These are phyloP conservation scores for Orthosia incerta DNA, from an alignment of 2,888 invertebrate genomes.

Conservation along the genomic window DNA sequence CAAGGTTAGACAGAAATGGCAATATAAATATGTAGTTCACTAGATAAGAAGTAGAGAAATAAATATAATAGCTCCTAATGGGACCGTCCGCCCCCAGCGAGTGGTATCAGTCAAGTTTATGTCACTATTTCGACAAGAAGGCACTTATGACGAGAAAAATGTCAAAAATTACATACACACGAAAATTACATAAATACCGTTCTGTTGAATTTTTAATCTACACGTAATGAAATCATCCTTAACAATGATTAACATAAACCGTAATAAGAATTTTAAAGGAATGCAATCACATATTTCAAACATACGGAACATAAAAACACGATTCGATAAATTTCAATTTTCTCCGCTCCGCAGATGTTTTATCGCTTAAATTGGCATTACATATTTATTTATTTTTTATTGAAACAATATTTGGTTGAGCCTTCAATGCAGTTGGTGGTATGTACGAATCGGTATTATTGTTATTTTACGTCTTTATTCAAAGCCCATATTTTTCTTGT, in stretches of 20 bases:
- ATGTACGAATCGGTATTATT: constrained; percentile 23
- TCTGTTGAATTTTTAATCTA: neutral
- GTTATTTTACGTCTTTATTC: constrained; percentile 2
- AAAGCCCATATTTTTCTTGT: neutral
- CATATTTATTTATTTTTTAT: constrained; percentile 35
- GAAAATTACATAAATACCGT: neutral
- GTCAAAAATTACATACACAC: neutral
- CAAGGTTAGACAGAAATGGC: too few species aligned
- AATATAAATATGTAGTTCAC: too few species aligned
- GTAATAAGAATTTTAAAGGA: constrained; percentile 6
- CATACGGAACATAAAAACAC: constrained; percentile 46
- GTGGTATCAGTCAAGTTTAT: neutral
- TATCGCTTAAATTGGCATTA: constrained; percentile 55
- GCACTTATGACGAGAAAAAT: neutral
- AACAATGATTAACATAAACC: constrained; percentile 5
- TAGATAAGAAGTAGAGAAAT: too few species aligned
- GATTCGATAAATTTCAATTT: constrained; percentile 55
- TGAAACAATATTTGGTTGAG: constrained; percentile 18
- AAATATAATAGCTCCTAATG: too few species aligned
- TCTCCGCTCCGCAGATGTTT: constrained; percentile 38
- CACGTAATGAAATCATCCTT: neutral
- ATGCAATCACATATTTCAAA: constrained; percentile 40
- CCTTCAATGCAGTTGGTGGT: constrained; percentile 26
- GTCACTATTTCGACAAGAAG: too few species aligned
- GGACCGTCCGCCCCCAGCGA: too few species aligned